These are phyloP conservation scores for Lepidothrix coronata DNA, from an alignment of 2,113 vertebrate species.

Conservation along the genomic window DNA sequence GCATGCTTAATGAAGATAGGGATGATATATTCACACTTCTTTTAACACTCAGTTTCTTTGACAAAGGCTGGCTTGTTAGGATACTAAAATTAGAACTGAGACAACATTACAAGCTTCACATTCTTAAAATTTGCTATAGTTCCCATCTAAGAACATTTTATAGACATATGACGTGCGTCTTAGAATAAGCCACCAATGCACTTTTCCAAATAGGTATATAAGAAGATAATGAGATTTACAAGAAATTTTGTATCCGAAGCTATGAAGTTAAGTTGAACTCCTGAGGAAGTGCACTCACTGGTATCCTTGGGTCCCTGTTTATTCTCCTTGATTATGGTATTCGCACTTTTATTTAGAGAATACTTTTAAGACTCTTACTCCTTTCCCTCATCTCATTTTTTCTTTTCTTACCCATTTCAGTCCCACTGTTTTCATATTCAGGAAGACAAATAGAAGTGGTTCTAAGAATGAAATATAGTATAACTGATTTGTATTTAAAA, in stretches of 20 bases:
- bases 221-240: not conserved
- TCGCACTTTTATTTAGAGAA: not conserved
- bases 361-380: not conserved
- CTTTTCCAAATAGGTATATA: not conserved
- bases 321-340: not conserved
- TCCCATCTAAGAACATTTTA: not conserved
- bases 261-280: not conserved
- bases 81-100: not conserved
- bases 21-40: not conserved
- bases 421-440: not conserved
- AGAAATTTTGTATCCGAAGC: not conserved
- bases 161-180: not conserved
- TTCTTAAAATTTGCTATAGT: not conserved
- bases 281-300: not conserved
- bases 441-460: not conserved
- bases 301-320: not conserved
- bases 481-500: not conserved
- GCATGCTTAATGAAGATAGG: not conserved
- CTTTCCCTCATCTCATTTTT: not conserved
- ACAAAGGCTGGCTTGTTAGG: not conserved
- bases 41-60: not conserved
- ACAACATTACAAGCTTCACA: not conserved
- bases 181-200: not conserved
- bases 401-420: not conserved
- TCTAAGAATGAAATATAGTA: not conserved